Percentiles rank a stretch among this genome's conserved stretches.
Evolutionary conservation across 2,113 vertebrate genomes (phyloP).

Genomic region (Felis catus): F.catus_Fca126_mat1.0 CM031422.1:12125001-12125500

Average conservation of each 20-base stretch:
- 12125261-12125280: not conserved
- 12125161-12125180: not conserved
- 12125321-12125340: not conserved
- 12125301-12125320: not conserved
- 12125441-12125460: not conserved
- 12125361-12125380: not conserved
- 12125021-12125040: not conserved
- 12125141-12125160: conserved; percentile 3
- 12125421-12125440: not conserved
- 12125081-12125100: not conserved
- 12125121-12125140: conserved; percentile 18
- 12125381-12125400: not conserved
- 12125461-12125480: not conserved
- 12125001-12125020: not conserved
- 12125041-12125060: conserved; percentile 14
- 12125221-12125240: not conserved
- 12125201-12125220: not conserved
- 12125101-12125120: not conserved
- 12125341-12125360: not conserved
- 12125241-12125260: not conserved
- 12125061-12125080: not conserved
- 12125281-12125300: not conserved
- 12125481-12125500: not conserved
- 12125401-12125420: not conserved
- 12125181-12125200: conserved; percentile 8